Base-by-base conservation (phyloP, 2,888 invertebrate species). In the Dynastes hyllus region DNA sequence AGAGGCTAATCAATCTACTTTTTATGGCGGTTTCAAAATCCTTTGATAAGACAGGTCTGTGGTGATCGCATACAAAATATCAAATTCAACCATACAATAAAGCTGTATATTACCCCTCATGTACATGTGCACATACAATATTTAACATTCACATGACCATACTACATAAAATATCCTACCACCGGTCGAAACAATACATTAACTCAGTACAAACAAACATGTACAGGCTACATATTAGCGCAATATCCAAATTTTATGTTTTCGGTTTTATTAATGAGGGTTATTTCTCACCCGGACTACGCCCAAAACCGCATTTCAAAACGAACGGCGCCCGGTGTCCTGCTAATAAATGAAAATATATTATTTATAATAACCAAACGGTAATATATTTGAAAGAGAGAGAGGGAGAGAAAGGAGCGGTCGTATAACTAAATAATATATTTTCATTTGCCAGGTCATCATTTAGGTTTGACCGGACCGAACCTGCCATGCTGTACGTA, bases 261-360 rank as follows among this genome's bases (percentile, higher is more conserved):
- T 58, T 58, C 58, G 73, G 73, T 73, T 73, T 67, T 73, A 58
- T 73, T 58, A 73, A 73, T 73, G 73, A 58, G 29, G 73, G 55
- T 58, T 22, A 73, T 73, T 73, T 58, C 73, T 73, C 73, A 73
- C 45, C 8, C 73, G 16, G 58, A 11, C 45, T 58, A 40, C 58
- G 45, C 16, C 11, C n/a, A 32, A 70, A 32, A 40, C 37, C 37
- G 65, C 16, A 32, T 13, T 32, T 51, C 16, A 22, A 22, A 73
- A 73, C 58, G 37, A 69, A 69, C 51, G 51, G 51, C 51, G 58
- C 73, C 58, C 37, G n/a, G 37, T 40, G 37, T 58, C 22, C 58
- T 22, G 22, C 58, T 73, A 73, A 73, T 73, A 53, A 73, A 73
- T 73, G 58, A 73, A 73, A 73, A 73, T 73, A 73, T 73, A 73